Evolutionary conservation across 2,888 invertebrate species (phyloP).

Genomic region (Nomada ruficornis): DNA sequence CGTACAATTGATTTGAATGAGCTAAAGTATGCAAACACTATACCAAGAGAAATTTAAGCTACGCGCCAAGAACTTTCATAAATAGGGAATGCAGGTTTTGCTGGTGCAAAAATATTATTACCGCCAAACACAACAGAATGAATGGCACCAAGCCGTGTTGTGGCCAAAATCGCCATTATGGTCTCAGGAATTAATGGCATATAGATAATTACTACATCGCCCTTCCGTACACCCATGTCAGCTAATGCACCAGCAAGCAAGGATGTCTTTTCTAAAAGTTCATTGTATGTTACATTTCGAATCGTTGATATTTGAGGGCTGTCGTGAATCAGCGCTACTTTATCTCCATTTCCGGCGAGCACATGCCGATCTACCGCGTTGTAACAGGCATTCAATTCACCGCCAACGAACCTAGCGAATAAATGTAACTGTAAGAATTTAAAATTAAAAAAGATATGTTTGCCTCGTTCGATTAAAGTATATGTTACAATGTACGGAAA

Average conservation of each 20-base stretch:
- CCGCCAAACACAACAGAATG: conserved; percentile 98
- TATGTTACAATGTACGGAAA: too few relatives aligned
- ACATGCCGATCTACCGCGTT: conserved; percentile 97
- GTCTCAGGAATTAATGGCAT: conserved; percentile 98
- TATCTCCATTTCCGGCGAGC: conserved; percentile 90
- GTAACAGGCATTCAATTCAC: conserved; percentile 96
- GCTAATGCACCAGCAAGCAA: conserved; percentile 92
- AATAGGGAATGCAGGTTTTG: neutral
- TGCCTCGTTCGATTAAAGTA: too few relatives aligned
- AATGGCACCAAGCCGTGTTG: conserved; percentile 94
- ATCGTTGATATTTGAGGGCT: conserved; percentile 93
- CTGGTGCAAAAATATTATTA: conserved; percentile 74
- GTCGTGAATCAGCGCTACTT: conserved; percentile 94
- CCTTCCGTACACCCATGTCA: conserved; percentile 91
- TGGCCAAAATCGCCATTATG: conserved; percentile 94
- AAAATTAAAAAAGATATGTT: neutral
- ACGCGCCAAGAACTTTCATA: neutral
- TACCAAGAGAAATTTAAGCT: neutral
- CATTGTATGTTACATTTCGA: conserved; percentile 91
- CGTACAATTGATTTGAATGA: too few relatives aligned
- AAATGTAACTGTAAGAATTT: neutral
- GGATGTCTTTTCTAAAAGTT: conserved; percentile 92
- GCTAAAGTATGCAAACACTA: neutral
- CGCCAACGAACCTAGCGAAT: conserved; percentile 91
- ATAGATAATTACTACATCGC: conserved; percentile 95